These are phyloP conservation scores for Rhaphigaster nebulosa DNA, from an alignment of 2,888 invertebrate species.

Conservation along the genomic window DNA sequence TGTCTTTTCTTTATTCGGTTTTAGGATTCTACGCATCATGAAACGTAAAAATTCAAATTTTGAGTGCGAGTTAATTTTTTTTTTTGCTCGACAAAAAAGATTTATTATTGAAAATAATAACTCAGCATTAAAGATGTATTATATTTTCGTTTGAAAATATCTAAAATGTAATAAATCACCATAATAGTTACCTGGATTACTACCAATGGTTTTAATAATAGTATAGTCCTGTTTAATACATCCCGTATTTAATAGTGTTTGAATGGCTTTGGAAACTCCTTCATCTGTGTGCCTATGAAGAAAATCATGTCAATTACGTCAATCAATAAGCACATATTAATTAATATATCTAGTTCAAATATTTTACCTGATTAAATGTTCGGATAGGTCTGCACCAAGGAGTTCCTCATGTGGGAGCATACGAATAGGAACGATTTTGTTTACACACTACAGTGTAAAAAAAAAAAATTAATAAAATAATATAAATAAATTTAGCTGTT, in stretches of 20 bases:
- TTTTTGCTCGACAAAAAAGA: too few species aligned
- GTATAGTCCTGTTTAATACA: slow-evolving; percentile 39
- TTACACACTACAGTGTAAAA: slow-evolving; percentile 71
- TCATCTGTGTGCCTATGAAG: slow-evolving; percentile 53
- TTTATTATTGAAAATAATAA: too few species aligned
- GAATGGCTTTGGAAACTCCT: slow-evolving; percentile 49
- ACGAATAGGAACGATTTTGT: slow-evolving; percentile 84
- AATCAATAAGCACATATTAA: background rate
- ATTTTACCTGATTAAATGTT: slow-evolving; percentile 72
- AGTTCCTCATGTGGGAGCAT: slow-evolving; percentile 90
- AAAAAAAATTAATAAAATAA: slow-evolving; percentile 25
- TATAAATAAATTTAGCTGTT: background rate
- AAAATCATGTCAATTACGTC: background rate
- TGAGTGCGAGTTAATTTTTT: too few species aligned
- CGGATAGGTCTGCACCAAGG: slow-evolving; percentile 89
- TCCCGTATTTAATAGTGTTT: slow-evolving; percentile 19
- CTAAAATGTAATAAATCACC: background rate
- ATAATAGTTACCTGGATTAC: slow-evolving; percentile 52
- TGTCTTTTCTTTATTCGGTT: too few species aligned
- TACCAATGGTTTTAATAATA: slow-evolving; percentile 47
- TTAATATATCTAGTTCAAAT: background rate
- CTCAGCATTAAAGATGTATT: background rate
- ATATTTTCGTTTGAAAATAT: background rate
- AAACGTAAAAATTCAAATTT: too few species aligned
- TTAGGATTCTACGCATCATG: too few species aligned